Base-by-base conservation (phyloP, 2,113 vertebrate species). In the Rhea americana region DNA sequence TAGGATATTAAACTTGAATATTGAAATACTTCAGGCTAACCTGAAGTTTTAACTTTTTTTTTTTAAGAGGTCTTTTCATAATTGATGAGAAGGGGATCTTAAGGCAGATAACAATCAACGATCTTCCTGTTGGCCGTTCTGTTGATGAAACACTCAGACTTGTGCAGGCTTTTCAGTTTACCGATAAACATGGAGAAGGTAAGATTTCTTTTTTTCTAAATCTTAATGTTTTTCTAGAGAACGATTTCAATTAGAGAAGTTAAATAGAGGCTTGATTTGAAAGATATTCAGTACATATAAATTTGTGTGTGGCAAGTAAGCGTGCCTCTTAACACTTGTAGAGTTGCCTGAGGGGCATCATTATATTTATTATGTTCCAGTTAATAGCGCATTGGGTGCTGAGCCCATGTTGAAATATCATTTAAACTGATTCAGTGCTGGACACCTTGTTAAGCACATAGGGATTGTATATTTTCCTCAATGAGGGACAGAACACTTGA, bases 111-210 rank as follows among this genome's bases (percentile, higher is more conserved):
- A 99, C 99, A 85, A 99, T 99, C 93, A 99, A 99, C 13, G 99
- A 99, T 96, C 98, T 99, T n/a, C 99, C 99, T 63, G 99, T 99
- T 55, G 99, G 99, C n/a, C 99, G 99, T 63, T 99, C 97, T 41
- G 98, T 99, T 67, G 99, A 99, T 65, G 99, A 99, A 97, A 99
- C 98, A 15, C 96, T 99, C 89, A 98, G 99, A 83, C 97, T 99
- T 93, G 98, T 99, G 81, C 99, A 99, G 96, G 99, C 99, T 28
- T 99, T 99, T 98, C 99, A 99, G 97, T 99, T 99, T 92, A 99
- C 99, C 35, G 99, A 99, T 96, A 98, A 99, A 82, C 98, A 99
- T 63, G 99, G 99, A 95, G 99, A 99, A 99, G 99, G 99, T 99
- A 96, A 97, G 95, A 50, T 7, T 56, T 79, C 11, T n/a, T 76